These are phyloP conservation scores for Drosophila putrida DNA, from an alignment of 2,888 invertebrate genomes.

Conservation along the genomic window DNA sequence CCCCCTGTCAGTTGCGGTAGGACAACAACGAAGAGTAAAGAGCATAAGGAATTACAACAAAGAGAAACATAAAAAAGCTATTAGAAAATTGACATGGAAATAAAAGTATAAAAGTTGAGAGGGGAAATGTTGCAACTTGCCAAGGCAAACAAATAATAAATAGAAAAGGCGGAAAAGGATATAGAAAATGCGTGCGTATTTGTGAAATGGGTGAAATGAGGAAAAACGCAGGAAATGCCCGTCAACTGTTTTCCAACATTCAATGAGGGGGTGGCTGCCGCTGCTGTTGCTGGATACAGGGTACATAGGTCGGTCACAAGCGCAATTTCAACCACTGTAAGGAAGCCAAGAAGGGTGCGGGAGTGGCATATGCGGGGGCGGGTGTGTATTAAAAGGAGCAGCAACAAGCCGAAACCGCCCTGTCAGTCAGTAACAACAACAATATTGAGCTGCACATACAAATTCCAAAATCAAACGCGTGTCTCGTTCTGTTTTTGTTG, in stretches of 20 bases:
- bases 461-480: constrained; percentile 40
- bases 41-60: constrained; percentile 2
- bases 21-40: constrained; percentile 31
- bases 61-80: constrained; percentile 65
- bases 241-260: constrained; percentile 28
- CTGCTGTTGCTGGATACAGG: constrained; percentile 21
- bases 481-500: constrained; percentile 47
- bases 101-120: neutral
- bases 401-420: constrained; percentile 57
- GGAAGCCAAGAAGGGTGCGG: constrained; percentile 13
- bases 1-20: constrained; percentile 58
- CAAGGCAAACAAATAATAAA: constrained; percentile 50
- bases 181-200: constrained; percentile 56
- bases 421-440: constrained; percentile 24
- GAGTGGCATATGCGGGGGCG: constrained; percentile 16
- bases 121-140: constrained; percentile 59
- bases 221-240: constrained; percentile 52
- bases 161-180: constrained; percentile 27
- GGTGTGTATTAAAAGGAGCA: constrained; percentile 44
- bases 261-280: constrained; percentile 32
- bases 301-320: constrained; percentile 52
- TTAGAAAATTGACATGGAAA: constrained; percentile 45
- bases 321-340: constrained; percentile 66
- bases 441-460: neutral
- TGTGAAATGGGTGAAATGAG: constrained; percentile 10